Conservation (phyloP, 2,888 invertebrate species). For the Epinotia nisella region DNA sequence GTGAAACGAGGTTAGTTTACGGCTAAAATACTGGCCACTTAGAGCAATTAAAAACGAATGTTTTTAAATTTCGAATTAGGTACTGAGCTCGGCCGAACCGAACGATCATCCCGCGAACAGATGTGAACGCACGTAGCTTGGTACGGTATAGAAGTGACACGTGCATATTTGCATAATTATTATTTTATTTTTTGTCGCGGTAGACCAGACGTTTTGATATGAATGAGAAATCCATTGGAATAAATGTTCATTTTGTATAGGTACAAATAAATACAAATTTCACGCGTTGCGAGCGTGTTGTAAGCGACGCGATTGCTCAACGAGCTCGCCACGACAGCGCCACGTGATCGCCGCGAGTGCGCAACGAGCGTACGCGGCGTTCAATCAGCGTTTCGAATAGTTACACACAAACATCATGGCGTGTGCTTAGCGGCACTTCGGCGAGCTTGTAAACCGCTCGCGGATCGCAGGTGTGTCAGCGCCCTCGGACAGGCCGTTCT, state of each 20-base stretch:
- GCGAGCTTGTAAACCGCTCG: no score
- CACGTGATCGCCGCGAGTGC: no score
- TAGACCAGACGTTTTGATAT: conserved; percentile 1
- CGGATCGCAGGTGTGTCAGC: no score
- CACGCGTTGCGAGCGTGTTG: no score
- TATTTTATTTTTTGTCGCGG: conserved; percentile 19
- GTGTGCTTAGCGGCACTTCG: no score
- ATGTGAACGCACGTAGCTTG: conserved; percentile 71
- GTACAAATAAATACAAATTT: background rate
- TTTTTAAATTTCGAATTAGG: conserved; percentile 63
- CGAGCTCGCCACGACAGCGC: no score
- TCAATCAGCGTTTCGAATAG: no score
- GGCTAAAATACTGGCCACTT: conserved; percentile 41
- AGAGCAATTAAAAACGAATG: conserved; percentile 55
- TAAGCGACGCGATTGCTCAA: no score
- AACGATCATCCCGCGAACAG: conserved; percentile 77
- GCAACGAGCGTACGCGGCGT: no score
- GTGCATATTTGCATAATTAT: conserved; percentile 65
- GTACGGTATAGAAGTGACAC: conserved; percentile 66
- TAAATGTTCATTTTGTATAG: background rate
- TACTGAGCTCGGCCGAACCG: conserved; percentile 52
- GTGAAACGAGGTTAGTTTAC: conserved; percentile 46
- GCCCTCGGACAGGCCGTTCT: no score
- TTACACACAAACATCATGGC: no score
- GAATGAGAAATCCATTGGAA: background rate